These are phyloP conservation scores for Drosophila ogumai DNA, from an alignment of 1,140 invertebrate species.

Conservation along the genomic window DNA sequence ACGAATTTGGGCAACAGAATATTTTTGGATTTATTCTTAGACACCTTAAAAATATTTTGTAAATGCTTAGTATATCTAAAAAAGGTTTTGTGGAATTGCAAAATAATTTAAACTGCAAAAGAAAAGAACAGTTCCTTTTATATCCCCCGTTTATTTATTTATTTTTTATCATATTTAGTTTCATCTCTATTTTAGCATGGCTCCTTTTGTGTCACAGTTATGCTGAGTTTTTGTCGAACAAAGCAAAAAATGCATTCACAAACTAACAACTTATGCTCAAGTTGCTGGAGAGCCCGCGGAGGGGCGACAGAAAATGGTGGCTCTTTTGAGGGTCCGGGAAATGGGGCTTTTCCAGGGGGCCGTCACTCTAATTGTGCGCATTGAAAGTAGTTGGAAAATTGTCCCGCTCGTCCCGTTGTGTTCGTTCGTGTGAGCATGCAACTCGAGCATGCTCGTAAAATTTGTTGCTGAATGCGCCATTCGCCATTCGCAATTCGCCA, in stretches of 20 bases:
- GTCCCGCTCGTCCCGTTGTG: constrained; percentile 23
- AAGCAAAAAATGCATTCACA: constrained; percentile 27
- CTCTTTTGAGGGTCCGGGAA: neutral
- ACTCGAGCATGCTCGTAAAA: constrained; percentile 69
- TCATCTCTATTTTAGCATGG: neutral
- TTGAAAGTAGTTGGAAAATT: constrained; percentile 72
- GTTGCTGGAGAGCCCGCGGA: constrained; percentile 37
- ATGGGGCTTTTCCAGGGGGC: constrained; percentile 13
- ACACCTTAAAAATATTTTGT: no score
- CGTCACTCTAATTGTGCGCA: constrained; percentile 72
- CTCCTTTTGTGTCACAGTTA: constrained; percentile 17
- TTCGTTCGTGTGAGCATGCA: constrained; percentile 54
- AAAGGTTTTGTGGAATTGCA: neutral
- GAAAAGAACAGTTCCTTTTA: constrained; percentile 1
- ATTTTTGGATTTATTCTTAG: no score
- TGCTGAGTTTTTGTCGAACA: constrained; percentile 23
- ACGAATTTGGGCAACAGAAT: no score
- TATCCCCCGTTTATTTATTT: neutral
- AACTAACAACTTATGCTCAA: constrained; percentile 36
- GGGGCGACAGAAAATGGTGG: neutral
- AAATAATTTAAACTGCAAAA: no score
- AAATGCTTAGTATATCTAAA: no score
- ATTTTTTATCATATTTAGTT: constrained; percentile 21
- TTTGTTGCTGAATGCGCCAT: constrained; percentile 69
- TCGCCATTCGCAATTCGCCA: constrained; percentile 37